Percentiles rank a stretch among this genome's conserved stretches.
Evolutionary conservation across 2,888 invertebrate genomes (phyloP).

Genomic region (Macrosiphum euphorbiae): DNA sequence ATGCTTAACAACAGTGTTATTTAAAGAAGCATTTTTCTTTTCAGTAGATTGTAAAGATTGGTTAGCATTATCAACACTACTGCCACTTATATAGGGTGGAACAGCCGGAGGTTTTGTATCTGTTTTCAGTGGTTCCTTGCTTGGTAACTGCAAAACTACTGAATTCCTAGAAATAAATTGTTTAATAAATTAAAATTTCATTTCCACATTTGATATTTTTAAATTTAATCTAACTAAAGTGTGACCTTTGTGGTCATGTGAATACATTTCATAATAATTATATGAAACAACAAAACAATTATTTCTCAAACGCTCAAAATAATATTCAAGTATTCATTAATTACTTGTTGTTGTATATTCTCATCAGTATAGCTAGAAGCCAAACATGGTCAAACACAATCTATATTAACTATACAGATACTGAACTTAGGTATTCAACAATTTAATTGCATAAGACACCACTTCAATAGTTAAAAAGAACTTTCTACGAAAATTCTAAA

Average conservation of each 20-base stretch:
- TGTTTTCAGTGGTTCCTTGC: constrained; percentile 48
- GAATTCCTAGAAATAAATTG: constrained; percentile 38
- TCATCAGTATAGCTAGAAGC: background rate
- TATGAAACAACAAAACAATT: background rate
- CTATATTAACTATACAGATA: background rate
- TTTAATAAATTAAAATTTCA: background rate
- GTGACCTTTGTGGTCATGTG: no score
- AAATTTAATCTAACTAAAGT: background rate
- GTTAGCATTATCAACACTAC: constrained; percentile 41
- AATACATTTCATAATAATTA: no score
- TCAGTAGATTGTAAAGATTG: constrained; percentile 12
- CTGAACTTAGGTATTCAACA: background rate
- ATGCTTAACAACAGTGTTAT: constrained; percentile 17
- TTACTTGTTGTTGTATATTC: background rate
- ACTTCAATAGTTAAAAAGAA: background rate
- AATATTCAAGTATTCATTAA: background rate
- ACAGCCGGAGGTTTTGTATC: constrained; percentile 26
- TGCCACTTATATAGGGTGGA: constrained; percentile 41
- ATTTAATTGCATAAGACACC: background rate
- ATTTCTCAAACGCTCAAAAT: background rate
- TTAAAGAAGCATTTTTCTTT: constrained; percentile 31
- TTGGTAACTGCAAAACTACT: constrained; percentile 41
- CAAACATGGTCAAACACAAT: background rate
- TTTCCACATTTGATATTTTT: background rate
- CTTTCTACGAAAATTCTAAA: background rate